Evolutionary conservation across 2,888 invertebrate genomes (phyloP).

Genomic region (Napeogenes inachia): DNA sequence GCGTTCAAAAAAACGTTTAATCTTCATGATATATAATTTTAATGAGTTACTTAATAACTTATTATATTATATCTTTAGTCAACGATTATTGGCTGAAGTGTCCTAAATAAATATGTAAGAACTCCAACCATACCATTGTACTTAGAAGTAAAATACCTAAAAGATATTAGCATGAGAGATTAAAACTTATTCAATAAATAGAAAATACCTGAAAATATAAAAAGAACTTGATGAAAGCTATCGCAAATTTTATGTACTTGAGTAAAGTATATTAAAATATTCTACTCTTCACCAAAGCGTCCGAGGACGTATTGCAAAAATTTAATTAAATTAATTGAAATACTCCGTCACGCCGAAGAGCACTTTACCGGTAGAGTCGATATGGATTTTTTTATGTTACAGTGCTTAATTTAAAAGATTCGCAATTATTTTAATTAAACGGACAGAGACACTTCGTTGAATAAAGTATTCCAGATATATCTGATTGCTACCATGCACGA

Average conservation of each 20-base stretch:
- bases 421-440: slow-evolving; percentile 31
- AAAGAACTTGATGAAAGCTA: background rate
- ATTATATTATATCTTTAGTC: no score
- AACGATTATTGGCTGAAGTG: no score
- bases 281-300: slow-evolving; percentile 14
- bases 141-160: no score
- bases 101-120: no score
- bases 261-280: slow-evolving; percentile 12
- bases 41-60: no score
- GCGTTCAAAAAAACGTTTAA: no score
- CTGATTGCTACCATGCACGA: slow-evolving; percentile 16
- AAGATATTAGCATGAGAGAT: no score
- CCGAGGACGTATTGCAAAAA: slow-evolving; percentile 33
- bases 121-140: no score
- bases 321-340: slow-evolving; percentile 37
- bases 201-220: background rate
- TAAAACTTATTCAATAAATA: no score
- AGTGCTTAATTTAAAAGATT: slow-evolving; percentile 30
- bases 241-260: background rate
- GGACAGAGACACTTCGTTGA: slow-evolving; percentile 18
- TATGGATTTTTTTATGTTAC: slow-evolving; percentile 18
- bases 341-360: slow-evolving; percentile 31
- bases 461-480: slow-evolving; percentile 12
- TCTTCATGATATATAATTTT: no score
- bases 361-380: slow-evolving; percentile 28